phyloP scores from a whole-genome alignment of 2,888 invertebrate species.

The Heliothis peltigera region DNA sequence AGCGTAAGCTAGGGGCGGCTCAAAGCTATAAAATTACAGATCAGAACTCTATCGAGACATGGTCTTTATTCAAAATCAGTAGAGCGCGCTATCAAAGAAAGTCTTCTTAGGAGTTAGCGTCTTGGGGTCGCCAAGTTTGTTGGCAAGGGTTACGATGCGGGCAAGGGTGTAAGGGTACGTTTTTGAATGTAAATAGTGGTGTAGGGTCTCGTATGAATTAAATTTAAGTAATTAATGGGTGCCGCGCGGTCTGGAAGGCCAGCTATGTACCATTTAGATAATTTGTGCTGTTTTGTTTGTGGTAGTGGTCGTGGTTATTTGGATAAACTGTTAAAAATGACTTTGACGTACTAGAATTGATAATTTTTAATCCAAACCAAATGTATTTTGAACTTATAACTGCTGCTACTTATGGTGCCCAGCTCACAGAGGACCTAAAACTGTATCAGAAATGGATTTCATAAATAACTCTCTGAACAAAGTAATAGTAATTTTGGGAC shows the following conservation, averaged over 20 bases:
- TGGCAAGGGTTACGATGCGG: slow-evolving; percentile 88
- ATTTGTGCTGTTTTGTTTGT: slow-evolving; percentile 70
- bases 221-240: slow-evolving; percentile 89
- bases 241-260: slow-evolving; percentile 64
- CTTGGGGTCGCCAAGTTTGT: slow-evolving; percentile 88
- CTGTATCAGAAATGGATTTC: too few species aligned
- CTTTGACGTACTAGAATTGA: neutral
- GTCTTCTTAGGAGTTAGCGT: slow-evolving; percentile 88
- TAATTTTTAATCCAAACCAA: neutral
- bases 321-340: slow-evolving; percentile 14
- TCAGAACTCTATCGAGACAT: slow-evolving; percentile 88
- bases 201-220: slow-evolving; percentile 87
- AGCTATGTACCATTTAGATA: slow-evolving; percentile 72
- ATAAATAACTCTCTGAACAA: too few species aligned
- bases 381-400: too few species aligned
- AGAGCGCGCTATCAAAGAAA: slow-evolving; percentile 90
- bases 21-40: slow-evolving; percentile 90
- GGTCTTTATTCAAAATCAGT: slow-evolving; percentile 87
- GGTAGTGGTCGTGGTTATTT: slow-evolving; percentile 4
- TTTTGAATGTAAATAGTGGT: slow-evolving; percentile 90
- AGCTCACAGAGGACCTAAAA: too few species aligned
- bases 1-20: slow-evolving; percentile 79
- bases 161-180: slow-evolving; percentile 81
- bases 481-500: too few species aligned
- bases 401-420: too few species aligned